A percentile compares a stretch with the other conserved stretches of the same genome.
These are phyloP conservation scores for Monochamus saltuarius DNA, from an alignment of 1,140 invertebrate species.

Conservation along the genomic window DNA sequence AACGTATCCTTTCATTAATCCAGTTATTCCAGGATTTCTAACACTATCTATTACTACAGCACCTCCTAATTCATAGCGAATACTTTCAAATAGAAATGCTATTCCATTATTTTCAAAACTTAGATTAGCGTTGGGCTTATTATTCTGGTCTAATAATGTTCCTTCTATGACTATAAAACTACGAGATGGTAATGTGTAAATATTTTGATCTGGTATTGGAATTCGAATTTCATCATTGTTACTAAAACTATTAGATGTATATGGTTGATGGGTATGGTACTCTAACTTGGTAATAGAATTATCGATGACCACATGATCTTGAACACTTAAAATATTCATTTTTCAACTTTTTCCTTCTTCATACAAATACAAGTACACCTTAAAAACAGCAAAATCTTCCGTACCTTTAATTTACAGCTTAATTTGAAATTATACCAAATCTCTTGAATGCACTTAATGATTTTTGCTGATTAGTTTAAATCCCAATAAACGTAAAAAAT, in stretches of 20 bases:
- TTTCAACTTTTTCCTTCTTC: too few species aligned
- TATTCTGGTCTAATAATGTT: not conserved
- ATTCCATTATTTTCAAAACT: too few species aligned
- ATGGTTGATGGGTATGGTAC: conserved; percentile 27
- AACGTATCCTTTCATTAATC: conserved; percentile 2
- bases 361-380: too few species aligned
- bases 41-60: too few species aligned
- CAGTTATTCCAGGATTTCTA: too few species aligned
- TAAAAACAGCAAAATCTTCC: too few species aligned
- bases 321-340: too few species aligned
- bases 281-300: conserved; percentile 21
- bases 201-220: conserved; percentile 33
- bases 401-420: too few species aligned
- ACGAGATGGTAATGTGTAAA: conserved; percentile 29
- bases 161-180: conserved; percentile 12
- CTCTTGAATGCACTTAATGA: not conserved
- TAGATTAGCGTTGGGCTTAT: too few species aligned
- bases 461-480: not conserved
- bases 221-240: conserved; percentile 37
- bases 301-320: conserved; percentile 7
- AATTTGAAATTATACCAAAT: conserved; percentile 6
- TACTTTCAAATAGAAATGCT: too few species aligned
- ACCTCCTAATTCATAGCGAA: too few species aligned
- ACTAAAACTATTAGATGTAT: conserved; percentile 20
- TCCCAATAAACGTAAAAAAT: not conserved